Percentiles rank a stretch among this genome's conserved stretches.
These are phyloP conservation scores for Drosophila demipolita DNA, from an alignment of 2,888 invertebrate species.

Conservation along the genomic window DNA sequence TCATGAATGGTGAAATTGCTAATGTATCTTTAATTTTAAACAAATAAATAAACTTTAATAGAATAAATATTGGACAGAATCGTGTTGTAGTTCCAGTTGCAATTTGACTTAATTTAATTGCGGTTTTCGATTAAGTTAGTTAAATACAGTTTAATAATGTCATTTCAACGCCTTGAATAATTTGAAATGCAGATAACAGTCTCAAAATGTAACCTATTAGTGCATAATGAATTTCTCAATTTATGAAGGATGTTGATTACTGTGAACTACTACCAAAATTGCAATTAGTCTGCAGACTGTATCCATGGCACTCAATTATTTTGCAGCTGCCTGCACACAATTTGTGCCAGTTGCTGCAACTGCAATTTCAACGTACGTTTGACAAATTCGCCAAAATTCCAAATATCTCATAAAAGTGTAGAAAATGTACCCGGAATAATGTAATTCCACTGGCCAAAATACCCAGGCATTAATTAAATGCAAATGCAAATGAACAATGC, in stretches of 20 bases:
- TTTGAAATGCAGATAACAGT: background rate
- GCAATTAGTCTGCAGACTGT: background rate
- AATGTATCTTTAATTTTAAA: too few relatives aligned
- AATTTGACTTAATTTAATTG: too few relatives aligned
- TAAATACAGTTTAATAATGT: too few relatives aligned
- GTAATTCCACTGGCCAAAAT: constrained; percentile 89
- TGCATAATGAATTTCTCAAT: background rate
- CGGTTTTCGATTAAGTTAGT: too few relatives aligned
- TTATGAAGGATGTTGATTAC: background rate
- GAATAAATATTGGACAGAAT: too few relatives aligned
- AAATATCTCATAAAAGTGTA: constrained; percentile 88
- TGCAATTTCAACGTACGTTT: constrained; percentile 1
- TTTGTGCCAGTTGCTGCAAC: background rate
- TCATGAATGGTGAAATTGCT: too few relatives aligned
- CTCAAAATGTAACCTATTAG: background rate
- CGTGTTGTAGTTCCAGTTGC: too few relatives aligned
- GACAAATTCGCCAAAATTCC: constrained; percentile 15
- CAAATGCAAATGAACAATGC: constrained; percentile 64
- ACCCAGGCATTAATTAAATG: constrained; percentile 58
- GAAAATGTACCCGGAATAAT: constrained; percentile 89
- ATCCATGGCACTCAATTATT: background rate
- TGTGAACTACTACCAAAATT: background rate
- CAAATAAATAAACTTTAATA: too few relatives aligned
- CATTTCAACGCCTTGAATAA: background rate
- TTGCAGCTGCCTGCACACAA: background rate